Evolutionary conservation across 2,797 vertebrate genomes (phyloP).

Genomic region (Pteronotus mesoamericanus): DNA sequence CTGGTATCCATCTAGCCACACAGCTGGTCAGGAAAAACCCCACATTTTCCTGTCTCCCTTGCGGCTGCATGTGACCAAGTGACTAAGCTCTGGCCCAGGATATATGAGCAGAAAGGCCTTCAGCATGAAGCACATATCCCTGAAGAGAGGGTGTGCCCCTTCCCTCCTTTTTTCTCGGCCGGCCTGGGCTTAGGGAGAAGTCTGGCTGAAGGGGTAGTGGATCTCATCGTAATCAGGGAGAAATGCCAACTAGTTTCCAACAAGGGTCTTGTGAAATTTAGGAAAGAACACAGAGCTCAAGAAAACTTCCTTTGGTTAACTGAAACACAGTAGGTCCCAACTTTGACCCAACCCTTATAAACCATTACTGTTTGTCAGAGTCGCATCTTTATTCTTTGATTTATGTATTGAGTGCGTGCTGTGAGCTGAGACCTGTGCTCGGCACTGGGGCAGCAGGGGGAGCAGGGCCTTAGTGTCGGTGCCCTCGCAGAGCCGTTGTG

Average conservation of each 20-base stretch:
- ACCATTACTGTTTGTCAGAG: not conserved
- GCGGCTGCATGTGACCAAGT: not conserved
- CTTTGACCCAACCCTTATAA: not conserved
- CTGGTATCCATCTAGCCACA: not conserved
- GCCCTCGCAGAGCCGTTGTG: not conserved
- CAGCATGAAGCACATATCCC: not conserved
- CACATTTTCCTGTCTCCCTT: not conserved
- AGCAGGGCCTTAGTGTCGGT: not conserved
- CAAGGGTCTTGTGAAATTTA: not conserved
- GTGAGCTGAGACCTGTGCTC: not conserved
- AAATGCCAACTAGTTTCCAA: not conserved
- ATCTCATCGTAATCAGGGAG: not conserved
- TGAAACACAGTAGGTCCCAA: not conserved
- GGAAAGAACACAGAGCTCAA: not conserved
- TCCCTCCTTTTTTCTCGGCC: not conserved
- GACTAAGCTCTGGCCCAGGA: not conserved
- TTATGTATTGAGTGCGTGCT: not conserved
- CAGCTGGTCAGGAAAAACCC: not conserved
- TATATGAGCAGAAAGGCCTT: not conserved
- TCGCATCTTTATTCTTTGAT: conserved; percentile 5
- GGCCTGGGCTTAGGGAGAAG: no score
- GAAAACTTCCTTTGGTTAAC: not conserved
- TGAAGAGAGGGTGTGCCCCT: not conserved
- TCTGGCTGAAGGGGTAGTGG: not conserved
- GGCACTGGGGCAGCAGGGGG: not conserved